Evolutionary conservation across 1,140 invertebrate genomes (phyloP), one percentile per base, ranked within the genome.

Genomic region (Campoletis sonorensis): DNA sequence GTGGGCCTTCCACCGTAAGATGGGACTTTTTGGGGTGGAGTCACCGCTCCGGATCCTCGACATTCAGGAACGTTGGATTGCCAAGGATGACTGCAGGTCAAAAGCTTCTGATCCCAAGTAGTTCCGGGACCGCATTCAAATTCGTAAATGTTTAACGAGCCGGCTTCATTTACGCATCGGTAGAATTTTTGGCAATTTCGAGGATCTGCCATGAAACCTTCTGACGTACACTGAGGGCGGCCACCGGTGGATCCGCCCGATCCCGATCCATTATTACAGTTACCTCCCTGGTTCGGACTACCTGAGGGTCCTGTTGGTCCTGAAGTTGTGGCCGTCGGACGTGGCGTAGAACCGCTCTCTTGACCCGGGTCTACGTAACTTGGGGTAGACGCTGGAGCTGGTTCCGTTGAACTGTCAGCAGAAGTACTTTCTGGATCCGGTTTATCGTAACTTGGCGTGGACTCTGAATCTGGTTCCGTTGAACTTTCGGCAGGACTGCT

Each of bases 81-180:
- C 37, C 91, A 92, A 7, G 91, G 89, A 88, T 95, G 93, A 89
- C 95, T 95, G 88, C 95, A 95, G 45, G 91, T 91, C 81, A 93
- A 89, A 40, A 93, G 91, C 54, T 93, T 90, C 80, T 91, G 83
- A 89, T 95, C 95, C 94, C 94, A 95, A n/a, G 94, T 93, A 11
- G 95, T 95, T 30, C 94, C 94, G 72, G 93, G 92, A 1, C 93
- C 94, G 88, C 95, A 95, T 27, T 89, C 89, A 89, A 95, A 96
- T 64, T 94, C 92, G 86, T 95, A 94, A n/a, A n/a, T n/a, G n/a
- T n/a, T n/a, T n/a, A 92, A 95, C 37, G 91, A 91, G 5, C 93
- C 93, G 79, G 18, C 23, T 92, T 89, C 21, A 4, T 64, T 21
- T 3, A 95, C 94, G 86, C 95, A 96, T 75, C 95, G 92, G 85